Base-by-base conservation (phyloP, 2,113 vertebrate genomes). In the Pluvialis apricaria region DNA sequence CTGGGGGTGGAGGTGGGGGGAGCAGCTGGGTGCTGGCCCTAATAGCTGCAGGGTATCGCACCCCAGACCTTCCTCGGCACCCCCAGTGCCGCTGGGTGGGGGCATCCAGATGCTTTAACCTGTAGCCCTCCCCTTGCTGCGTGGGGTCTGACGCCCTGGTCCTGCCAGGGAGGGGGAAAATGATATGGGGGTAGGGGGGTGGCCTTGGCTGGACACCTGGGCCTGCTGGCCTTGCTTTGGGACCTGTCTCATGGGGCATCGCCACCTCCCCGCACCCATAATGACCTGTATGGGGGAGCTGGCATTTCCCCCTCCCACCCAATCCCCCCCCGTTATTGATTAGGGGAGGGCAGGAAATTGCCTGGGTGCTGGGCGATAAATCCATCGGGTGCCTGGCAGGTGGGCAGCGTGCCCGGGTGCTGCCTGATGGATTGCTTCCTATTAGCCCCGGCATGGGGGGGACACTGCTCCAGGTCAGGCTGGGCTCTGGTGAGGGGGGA, bases 351-450 rank as follows among this genome's bases (percentile, higher is more conserved):
- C 83, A 93, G 94, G 95, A 95, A 95, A 94, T 94, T 88, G 89
- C 82, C 78, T 93, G 83, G 90, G 91, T 36, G 69, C 92, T 66
- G 75, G 82, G 55, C 5, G 10, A 97, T 97, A 97, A 97, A 97
- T 97, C 92, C 78, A 61, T 42, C 3, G 21, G 84, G 84, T 60
- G 65, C 89, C 88, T 97, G 95, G 76, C 13, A 15, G 26, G 75
- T 13, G 29, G 94, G 94, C 93, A 92, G 38, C 3, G 8, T 22
- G 88, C 95, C 96, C 24, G 10, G n/a, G 40, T 3, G 2, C 91
- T 82, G 71, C 64, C 82, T 97, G 97, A 97, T 97, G 92, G 68
- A 98, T 98, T 6, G 49, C 90, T 97, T 97, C 97, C 88, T 94
- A 93, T 97, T 97, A 97, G 90, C 90, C 87, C 49, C 5, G 3